Percentiles rank a stretch among this genome's conserved stretches.
Evolutionary conservation across 2,797 vertebrate genomes (phyloP).

Genomic region (Heterohyrax brucei): DNA sequence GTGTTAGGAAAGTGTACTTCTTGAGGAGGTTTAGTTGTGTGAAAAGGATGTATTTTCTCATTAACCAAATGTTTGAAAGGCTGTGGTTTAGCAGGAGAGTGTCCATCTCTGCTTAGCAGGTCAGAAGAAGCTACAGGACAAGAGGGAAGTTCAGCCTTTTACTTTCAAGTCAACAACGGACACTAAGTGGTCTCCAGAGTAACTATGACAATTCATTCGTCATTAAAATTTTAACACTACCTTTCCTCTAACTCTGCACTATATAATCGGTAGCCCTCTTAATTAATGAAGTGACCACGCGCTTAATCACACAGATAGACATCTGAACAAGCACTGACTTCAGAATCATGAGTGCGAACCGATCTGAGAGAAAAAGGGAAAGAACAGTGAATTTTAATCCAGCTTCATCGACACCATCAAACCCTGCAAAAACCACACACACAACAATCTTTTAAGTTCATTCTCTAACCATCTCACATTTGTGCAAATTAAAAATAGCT

Average conservation of each 20-base stretch:
- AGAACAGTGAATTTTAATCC: constrained; percentile 19
- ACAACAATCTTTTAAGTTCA: constrained; percentile 67
- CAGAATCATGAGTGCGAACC: neutral
- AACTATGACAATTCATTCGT: constrained; percentile 38
- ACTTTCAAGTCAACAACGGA: neutral
- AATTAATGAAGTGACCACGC: constrained; percentile 5
- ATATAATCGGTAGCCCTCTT: constrained; percentile 26
- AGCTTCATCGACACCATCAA: constrained; percentile 3
- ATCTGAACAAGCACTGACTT: constrained; percentile 24
- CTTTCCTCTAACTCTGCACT: constrained; percentile 28
- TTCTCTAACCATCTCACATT: constrained; percentile 71
- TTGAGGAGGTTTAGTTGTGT: neutral
- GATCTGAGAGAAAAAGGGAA: neutral
- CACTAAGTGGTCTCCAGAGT: neutral
- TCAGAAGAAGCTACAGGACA: neutral
- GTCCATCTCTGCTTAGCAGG: neutral
- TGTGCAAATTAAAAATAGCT: constrained; percentile 77
- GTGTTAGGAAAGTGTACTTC: neutral
- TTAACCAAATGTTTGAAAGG: constrained; percentile 29
- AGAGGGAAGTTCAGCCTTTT: constrained; percentile 30
- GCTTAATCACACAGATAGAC: neutral
- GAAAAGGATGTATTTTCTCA: neutral
- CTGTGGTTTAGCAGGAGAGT: neutral
- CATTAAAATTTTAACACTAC: constrained; percentile 54
- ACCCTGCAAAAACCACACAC: constrained; percentile 31